Evolutionary conservation across 1,140 invertebrate genomes (phyloP).

Genomic region (Acromyrmex heyeri): DNA sequence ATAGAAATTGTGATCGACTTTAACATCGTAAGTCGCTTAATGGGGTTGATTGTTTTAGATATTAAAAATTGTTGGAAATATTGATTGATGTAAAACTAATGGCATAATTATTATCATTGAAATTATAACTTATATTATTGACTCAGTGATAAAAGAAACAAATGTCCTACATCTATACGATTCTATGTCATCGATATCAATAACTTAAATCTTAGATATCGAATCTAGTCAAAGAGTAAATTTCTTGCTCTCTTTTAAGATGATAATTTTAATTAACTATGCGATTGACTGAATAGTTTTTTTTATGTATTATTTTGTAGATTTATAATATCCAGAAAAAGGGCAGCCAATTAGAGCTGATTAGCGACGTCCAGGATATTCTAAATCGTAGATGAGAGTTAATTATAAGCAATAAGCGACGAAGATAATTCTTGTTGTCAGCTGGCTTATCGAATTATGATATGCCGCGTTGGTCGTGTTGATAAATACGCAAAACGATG

Average conservation of each 20-base stretch:
- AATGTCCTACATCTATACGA: not conserved
- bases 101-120: constrained; percentile 15
- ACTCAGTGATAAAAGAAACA: not conserved
- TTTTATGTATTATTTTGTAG: constrained; percentile 2
- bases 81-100: not conserved
- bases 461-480: not conserved
- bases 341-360: not conserved
- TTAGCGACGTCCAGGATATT: not conserved
- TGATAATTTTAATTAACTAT: not conserved
- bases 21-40: not conserved
- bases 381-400: not conserved
- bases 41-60: not conserved
- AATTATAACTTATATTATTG: not conserved
- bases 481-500: not conserved
- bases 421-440: constrained; percentile 1
- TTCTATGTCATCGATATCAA: not conserved
- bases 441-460: constrained; percentile 27
- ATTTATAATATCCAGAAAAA: not conserved
- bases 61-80: not conserved
- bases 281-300: not conserved
- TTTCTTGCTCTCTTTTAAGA: constrained; percentile 3
- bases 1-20: not conserved
- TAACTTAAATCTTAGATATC: not conserved
- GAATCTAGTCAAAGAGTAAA: not conserved
- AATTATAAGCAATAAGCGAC: constrained; percentile 6